Conservation (phyloP, 2,888 invertebrate genomes). For the Tetranychus truncatus region DNA sequence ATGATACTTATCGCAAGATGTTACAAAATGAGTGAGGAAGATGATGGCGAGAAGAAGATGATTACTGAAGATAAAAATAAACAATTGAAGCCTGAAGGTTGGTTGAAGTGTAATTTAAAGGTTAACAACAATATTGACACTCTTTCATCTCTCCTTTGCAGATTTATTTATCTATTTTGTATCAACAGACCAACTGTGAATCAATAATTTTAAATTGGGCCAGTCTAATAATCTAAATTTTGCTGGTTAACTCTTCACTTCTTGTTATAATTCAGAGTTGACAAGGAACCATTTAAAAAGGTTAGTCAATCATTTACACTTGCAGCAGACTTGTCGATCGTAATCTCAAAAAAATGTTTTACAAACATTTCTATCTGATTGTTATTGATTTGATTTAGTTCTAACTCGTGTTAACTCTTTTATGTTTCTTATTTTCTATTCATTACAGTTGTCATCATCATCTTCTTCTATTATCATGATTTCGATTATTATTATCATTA, state of each 20-base stretch:
- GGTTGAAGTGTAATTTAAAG: not conserved
- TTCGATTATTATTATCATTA: not conserved
- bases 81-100: not conserved
- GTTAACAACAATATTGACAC: not conserved
- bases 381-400: not conserved
- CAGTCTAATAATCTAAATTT: not conserved
- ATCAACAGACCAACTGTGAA: not conserved
- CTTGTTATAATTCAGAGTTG: not conserved
- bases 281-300: not conserved
- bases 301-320: not conserved
- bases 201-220: not conserved
- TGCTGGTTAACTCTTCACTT: not conserved
- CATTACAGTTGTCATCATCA: conserved; percentile 1
- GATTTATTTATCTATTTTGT: not conserved
- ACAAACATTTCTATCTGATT: not conserved
- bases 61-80: not conserved
- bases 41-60: not conserved
- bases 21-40: not conserved
- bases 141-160: not conserved
- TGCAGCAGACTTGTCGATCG: not conserved
- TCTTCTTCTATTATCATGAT: not conserved
- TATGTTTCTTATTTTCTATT: not conserved
- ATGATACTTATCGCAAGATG: not conserved
- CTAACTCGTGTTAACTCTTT: not conserved
- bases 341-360: not conserved